Evolutionary conservation across 1,140 invertebrate genomes (phyloP), one percentile per base, ranked within the genome.

Genomic region (Tyrophagus putrescentiae): DNA sequence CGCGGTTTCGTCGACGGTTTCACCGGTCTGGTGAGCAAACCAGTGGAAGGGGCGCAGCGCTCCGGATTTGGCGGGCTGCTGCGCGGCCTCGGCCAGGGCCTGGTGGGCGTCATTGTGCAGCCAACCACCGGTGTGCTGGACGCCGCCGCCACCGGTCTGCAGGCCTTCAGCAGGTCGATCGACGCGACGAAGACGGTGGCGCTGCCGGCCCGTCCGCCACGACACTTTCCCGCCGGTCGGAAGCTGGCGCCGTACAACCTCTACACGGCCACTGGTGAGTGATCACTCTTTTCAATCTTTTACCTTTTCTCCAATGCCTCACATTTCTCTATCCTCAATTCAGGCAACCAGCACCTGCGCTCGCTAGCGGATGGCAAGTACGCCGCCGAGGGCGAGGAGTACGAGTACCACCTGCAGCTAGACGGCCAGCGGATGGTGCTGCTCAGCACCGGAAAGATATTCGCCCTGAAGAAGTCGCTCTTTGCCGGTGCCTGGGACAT

Each of bases 101-200:
- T 96, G 48, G 82, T 97, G 63, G 95, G 95, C 4, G 79, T 96
- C 3, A 85, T 98, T 7, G 84, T 92, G 0, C 76, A 94, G 60
- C 95, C 95, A 45, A 91, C 90, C 9, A 87, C 90, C 53, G 95
- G 95, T 18, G 82, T 97, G 56, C 85, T 98, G 42, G 95, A 98
- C 75, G 98, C 98, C 76, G 91, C 94, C 5, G 91, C 87, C 72
- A 89, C 88, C 60, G 92, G 92, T 23, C 82, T 98, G 48, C 89
- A 89, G 67, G 84, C 86, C 36, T 85, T 95, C 5, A 89, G 85
- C 75, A 82, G 84, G 84, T 85, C 73, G 69, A 64, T 64, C 45
- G 48, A 54, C 39, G 44, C 50, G 27, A n/a, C n/a, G n/a, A 59
- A 54, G 27, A 28, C 84, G 64, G 88, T 95, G 67, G 79, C 83